Conservation (phyloP, 1,140 invertebrate species). For the Oncopeltus fasciatus region DNA sequence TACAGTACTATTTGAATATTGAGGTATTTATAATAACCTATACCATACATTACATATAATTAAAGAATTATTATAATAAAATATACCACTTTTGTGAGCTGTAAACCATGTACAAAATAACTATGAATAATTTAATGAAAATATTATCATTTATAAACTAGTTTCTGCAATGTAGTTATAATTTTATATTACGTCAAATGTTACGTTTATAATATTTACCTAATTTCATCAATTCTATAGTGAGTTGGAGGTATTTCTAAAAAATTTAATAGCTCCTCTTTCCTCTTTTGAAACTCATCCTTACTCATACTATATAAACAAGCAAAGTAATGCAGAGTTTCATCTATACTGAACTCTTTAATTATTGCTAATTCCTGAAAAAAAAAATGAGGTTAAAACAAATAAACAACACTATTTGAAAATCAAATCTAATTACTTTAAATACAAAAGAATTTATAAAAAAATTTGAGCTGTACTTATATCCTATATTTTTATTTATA, state of each 20-base stretch:
- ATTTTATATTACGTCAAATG: neutral
- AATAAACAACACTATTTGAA: no score
- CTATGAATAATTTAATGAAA: neutral
- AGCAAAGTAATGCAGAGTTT: constrained; percentile 78
- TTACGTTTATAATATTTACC: constrained; percentile 18
- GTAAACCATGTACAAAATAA: neutral
- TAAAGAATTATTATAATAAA: no score
- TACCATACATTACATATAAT: no score
- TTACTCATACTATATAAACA: constrained; percentile 63
- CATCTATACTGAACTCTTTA: constrained; percentile 37
- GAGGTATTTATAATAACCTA: no score
- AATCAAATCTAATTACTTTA: no score
- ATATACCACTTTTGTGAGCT: no score
- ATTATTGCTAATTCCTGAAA: neutral
- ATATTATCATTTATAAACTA: neutral
- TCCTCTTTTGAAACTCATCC: constrained; percentile 45
- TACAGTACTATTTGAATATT: no score
- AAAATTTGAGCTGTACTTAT: no score
- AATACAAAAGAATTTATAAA: no score
- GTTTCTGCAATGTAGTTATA: neutral
- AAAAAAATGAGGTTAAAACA: no score
- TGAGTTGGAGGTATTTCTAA: constrained; percentile 52
- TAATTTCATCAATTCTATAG: constrained; percentile 27
- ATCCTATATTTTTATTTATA: no score
- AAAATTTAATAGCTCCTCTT: constrained; percentile 50